These are phyloP conservation scores for Echinarachnius parma DNA, from an alignment of 53 echinoderm and acorn worm species.

Conservation along the genomic window DNA sequence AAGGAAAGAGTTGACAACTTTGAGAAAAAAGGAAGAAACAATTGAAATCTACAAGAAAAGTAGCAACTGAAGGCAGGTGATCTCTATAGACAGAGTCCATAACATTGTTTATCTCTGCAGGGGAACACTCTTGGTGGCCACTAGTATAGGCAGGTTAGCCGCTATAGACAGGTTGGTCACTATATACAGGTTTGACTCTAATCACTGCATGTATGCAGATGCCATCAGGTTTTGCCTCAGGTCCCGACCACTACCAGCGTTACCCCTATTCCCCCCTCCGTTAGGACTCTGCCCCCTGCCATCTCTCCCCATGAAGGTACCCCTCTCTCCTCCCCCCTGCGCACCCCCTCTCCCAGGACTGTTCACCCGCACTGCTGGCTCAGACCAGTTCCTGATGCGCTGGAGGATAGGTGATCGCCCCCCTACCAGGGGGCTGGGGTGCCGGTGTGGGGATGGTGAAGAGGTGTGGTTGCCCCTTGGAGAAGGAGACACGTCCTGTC, in stretches of 20 bases:
- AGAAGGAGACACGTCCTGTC: background rate
- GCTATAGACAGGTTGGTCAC: too few relatives aligned
- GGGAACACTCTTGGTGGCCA: too few relatives aligned
- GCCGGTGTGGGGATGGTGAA: slow-evolving; percentile 23
- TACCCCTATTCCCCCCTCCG: background rate
- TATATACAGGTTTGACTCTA: too few relatives aligned
- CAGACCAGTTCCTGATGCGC: slow-evolving; percentile 26
- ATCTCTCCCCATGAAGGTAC: too few relatives aligned
- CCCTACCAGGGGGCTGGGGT: slow-evolving; percentile 22
- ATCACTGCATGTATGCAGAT: slow-evolving; percentile 34
- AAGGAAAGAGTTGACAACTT: too few relatives aligned
- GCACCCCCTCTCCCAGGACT: slow-evolving; percentile 7
- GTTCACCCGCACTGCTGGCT: background rate
- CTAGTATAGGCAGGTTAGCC: too few relatives aligned
- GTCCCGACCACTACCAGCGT: background rate
- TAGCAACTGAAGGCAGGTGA: too few relatives aligned
- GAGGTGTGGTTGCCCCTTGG: background rate
- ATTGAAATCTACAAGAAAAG: too few relatives aligned
- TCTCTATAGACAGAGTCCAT: too few relatives aligned
- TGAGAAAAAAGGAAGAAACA: too few relatives aligned
- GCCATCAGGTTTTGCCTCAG: slow-evolving; percentile 19
- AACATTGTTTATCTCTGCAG: too few relatives aligned
- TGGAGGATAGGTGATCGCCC: slow-evolving; percentile 30
- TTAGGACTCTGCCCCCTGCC: slow-evolving; percentile 18
- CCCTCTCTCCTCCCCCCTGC: slow-evolving; percentile 1